Conservation (phyloP, 2,888 invertebrate genomes). For the Xestia rhomboidea region DNA sequence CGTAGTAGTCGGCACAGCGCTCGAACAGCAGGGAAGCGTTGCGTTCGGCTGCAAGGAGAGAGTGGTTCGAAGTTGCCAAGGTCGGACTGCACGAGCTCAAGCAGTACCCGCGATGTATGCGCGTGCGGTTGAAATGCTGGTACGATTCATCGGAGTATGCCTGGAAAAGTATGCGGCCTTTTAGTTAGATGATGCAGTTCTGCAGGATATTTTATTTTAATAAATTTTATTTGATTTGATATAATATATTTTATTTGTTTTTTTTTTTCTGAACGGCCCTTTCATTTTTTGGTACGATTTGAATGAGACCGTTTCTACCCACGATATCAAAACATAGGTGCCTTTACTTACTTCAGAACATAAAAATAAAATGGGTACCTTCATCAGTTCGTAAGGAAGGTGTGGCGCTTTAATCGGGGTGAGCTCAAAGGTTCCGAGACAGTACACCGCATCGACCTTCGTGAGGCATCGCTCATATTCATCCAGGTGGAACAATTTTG, state of each 20-base stretch:
- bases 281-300: no score
- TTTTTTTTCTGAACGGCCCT: no score
- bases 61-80: conserved; percentile 37
- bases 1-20: conserved; percentile 59
- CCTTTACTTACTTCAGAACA: neutral
- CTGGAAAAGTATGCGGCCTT: conserved; percentile 26
- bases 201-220: neutral
- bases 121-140: conserved; percentile 68
- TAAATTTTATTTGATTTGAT: no score
- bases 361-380: conserved; percentile 44
- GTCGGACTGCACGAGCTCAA: conserved; percentile 66
- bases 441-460: conserved; percentile 64
- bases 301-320: no score
- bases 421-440: conserved; percentile 68
- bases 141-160: conserved; percentile 55
- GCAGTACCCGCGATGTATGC: conserved; percentile 76
- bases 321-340: neutral
- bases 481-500: conserved; percentile 69
- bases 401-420: conserved; percentile 55
- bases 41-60: conserved; percentile 37
- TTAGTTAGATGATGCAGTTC: neutral
- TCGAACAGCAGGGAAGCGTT: conserved; percentile 56
- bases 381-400: conserved; percentile 60
- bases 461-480: conserved; percentile 69
- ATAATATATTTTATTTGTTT: no score